These are phyloP conservation scores for Rhynchomys soricoides DNA, from an alignment of 2,113 vertebrate genomes.

Conservation along the genomic window DNA sequence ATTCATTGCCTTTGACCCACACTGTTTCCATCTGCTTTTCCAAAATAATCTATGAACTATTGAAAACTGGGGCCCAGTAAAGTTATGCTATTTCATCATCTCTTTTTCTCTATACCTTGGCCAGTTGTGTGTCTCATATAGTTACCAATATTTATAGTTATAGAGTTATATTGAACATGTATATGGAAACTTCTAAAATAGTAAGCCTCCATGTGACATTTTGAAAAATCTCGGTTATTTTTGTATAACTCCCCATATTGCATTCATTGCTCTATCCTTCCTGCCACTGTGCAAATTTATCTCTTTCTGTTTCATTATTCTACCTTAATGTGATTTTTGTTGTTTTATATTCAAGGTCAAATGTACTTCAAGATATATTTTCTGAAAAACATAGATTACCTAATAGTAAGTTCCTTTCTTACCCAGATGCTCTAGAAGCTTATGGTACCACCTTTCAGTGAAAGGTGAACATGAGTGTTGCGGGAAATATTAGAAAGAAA, in stretches of 20 bases:
- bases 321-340: not conserved
- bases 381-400: not conserved
- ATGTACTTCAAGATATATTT: not conserved
- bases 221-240: not conserved
- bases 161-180: not conserved
- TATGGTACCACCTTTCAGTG: not conserved
- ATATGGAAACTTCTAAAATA: not conserved
- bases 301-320: not conserved
- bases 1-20: not conserved
- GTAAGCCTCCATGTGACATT: not conserved
- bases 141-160: not conserved
- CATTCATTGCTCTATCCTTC: not conserved
- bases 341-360: not conserved
- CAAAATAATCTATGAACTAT: too few species aligned
- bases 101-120: not conserved
- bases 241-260: not conserved
- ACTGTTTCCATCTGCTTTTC: not conserved
- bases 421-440: not conserved
- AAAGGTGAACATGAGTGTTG: not conserved
- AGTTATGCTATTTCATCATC: too few species aligned
- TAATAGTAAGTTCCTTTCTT: not conserved
- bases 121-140: not conserved
- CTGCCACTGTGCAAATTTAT: not conserved
- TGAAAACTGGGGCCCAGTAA: accelerated
- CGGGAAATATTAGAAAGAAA: too few species aligned